A percentile compares a stretch with the other conserved stretches of the same genome.
Conservation (phyloP, 2,797 vertebrate species). For the Orestias chungarensis region DNA sequence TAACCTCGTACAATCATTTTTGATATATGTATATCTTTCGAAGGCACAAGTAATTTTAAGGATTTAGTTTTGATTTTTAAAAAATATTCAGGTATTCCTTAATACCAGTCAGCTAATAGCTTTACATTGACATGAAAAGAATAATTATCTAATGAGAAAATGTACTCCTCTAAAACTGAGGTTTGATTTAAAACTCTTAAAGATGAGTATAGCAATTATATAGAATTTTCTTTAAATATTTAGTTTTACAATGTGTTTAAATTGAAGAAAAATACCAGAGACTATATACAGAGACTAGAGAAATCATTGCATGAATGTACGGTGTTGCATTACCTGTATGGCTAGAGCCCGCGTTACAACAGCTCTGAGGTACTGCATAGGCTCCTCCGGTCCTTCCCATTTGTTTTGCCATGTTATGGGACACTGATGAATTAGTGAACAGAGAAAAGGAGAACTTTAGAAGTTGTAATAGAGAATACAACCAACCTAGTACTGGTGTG, state of each 20-base stretch:
- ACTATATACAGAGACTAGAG: not conserved
- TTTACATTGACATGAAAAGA: not conserved
- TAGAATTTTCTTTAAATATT: not conserved
- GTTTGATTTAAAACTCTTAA: not conserved
- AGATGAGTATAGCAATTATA: not conserved
- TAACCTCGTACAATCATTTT: not conserved
- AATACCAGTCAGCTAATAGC: not conserved
- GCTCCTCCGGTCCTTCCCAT: constrained; percentile 98
- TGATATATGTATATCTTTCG: not conserved
- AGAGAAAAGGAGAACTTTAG: constrained; percentile 14
- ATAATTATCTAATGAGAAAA: not conserved
- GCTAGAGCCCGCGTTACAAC: constrained; percentile 88
- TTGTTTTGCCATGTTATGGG: constrained; percentile 87
- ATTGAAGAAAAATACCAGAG: not conserved
- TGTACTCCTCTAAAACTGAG: not conserved
- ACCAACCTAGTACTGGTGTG: not conserved
- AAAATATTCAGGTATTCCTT: not conserved
- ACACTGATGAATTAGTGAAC: constrained; percentile 46
- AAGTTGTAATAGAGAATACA: constrained; percentile 6
- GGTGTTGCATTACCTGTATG: constrained; percentile 85
- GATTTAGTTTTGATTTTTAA: not conserved
- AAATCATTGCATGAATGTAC: constrained; percentile 11
- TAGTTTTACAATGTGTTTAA: not conserved
- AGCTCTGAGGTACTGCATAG: constrained; percentile 92
- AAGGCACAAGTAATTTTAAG: not conserved